Percentiles rank a stretch among this genome's conserved stretches.
These are phyloP conservation scores for Salvelinus namaycush DNA, from an alignment of 2,113 vertebrate genomes.

Conservation along the genomic window DNA sequence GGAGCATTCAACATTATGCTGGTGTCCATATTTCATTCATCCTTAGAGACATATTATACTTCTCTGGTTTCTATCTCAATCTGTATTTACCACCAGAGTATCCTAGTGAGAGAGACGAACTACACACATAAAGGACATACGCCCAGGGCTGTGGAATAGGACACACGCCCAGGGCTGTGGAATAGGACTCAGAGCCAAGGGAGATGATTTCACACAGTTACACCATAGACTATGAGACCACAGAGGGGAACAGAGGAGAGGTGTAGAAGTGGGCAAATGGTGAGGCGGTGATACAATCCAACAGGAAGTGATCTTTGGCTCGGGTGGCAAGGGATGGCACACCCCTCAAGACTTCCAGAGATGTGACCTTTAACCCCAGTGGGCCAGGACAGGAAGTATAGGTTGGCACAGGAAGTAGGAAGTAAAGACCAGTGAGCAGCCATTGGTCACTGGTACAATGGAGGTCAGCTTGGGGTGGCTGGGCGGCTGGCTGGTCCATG, in stretches of 20 bases:
- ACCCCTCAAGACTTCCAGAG: background rate
- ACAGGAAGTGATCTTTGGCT: background rate
- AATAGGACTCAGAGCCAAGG: background rate
- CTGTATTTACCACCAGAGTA: background rate
- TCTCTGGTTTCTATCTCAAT: no score
- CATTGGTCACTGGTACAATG: background rate
- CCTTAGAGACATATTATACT: no score
- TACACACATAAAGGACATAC: background rate
- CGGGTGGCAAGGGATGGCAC: background rate
- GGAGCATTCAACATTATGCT: no score
- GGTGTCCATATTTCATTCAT: no score
- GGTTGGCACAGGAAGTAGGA: conserved; percentile 1
- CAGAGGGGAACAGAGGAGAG: no score
- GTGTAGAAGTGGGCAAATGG: no score
- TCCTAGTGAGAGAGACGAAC: background rate
- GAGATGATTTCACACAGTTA: background rate
- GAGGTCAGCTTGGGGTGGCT: background rate
- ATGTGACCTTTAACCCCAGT: background rate
- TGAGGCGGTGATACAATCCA: background rate
- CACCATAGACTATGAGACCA: background rate
- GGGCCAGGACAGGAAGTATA: background rate
- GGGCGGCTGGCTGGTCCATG: background rate
- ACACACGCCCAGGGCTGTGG: background rate
- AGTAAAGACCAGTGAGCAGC: background rate
- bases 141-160: background rate